Percentiles rank a stretch among this genome's conserved stretches.
These are phyloP conservation scores for Papilio aristodemus DNA, from an alignment of 1,140 invertebrate genomes.

Conservation along the genomic window DNA sequence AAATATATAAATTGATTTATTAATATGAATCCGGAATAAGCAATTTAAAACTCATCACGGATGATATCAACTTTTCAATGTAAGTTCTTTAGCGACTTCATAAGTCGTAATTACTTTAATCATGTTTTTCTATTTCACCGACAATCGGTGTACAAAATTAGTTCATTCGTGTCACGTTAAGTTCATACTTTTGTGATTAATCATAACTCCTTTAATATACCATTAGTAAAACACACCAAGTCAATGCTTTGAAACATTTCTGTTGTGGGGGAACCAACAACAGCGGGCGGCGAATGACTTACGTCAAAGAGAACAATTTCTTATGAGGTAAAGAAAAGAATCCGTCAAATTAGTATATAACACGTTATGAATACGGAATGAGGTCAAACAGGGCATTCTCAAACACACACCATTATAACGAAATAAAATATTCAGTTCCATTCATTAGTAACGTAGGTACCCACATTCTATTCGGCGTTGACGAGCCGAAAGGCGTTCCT, in stretches of 20 bases:
- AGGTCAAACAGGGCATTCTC: conserved; percentile 75
- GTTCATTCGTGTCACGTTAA: neutral
- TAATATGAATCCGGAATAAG: neutral
- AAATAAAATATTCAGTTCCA: conserved; percentile 78
- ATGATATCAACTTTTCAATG: neutral
- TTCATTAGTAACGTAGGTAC: conserved; percentile 65
- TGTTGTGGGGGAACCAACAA: conserved; percentile 15
- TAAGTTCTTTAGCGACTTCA: neutral
- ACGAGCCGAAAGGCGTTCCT: conserved; percentile 62
- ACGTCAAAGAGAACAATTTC: conserved; percentile 53
- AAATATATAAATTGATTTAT: neutral
- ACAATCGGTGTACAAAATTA: neutral
- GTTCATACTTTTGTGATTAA: conserved; percentile 6
- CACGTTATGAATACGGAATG: conserved; percentile 75
- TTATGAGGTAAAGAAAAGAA: conserved; percentile 56
- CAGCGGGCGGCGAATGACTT: conserved; percentile 43
- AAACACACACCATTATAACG: conserved; percentile 66
- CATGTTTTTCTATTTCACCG: neutral
- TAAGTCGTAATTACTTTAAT: neutral
- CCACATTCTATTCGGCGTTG: conserved; percentile 59
- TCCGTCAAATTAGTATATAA: conserved; percentile 68
- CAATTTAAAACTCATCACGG: neutral
- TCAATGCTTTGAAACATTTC: neutral
- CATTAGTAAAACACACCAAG: conserved; percentile 19
- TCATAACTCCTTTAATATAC: conserved; percentile 15